Evolutionary conservation across 1,140 invertebrate species (phyloP), one percentile per base, ranked within the genome.

Genomic region (Metopolophium dirhodum): DNA sequence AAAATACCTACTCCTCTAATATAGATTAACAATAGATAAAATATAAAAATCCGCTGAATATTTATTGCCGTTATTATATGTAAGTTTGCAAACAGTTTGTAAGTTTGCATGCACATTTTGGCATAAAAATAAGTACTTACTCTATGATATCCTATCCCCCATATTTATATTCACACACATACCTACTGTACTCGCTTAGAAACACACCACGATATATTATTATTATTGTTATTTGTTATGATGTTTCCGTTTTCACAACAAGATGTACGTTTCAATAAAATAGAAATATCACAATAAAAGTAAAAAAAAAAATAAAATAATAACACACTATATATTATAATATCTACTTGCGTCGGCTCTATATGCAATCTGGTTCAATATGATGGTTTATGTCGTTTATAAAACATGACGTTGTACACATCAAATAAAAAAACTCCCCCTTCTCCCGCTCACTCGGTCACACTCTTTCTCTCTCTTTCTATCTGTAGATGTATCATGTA

Each of bases 341-440:
- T 77, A n/a, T 61, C 57, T 77, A 18, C 61, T 77, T n/a, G 26
- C 61, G 3, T n/a, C 61, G 61, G n/a, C 61, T 77, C 61, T 77
- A 47, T 90, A 37, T 45, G 47, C 87, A 89, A 90, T 90, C 89
- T 90, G 89, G 89, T 41, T 51, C 89, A 68, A 57, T 37, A 68
- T 49, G 22, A 37, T 35, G 47, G 49, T 89, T 89, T 61, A 61
- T 90, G 89, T 61, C 89, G 54, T 90, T 90, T 90, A 57, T 57
- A 90, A 61, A 90, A 90, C 51, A 90, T 90, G 54, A 90, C 89
- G 54, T 90, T 86, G 45, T 86, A 77, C 61, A n/a, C 14, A 77
- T n/a, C 61, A 77, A 77, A 77, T n/a, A 68, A 77, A 77, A 77
- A 77, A 14, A n/a, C 30, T 54, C 51, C 51, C 51, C 49, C 18